These are phyloP conservation scores for Campoletis sonorensis DNA, from an alignment of 1,140 invertebrate species.

Conservation along the genomic window DNA sequence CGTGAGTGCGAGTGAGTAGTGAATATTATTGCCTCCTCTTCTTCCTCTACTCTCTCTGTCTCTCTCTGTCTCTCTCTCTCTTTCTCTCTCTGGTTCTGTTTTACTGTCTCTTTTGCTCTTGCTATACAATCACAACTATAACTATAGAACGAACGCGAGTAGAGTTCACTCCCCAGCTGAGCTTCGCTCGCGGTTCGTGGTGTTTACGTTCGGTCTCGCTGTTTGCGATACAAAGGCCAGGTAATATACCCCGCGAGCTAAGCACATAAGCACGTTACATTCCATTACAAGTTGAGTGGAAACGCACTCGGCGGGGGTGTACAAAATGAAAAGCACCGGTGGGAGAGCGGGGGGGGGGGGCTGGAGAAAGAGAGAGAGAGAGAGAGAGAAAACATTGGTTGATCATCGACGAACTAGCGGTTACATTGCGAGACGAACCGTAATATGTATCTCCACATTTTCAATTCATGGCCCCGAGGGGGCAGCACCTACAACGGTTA, in stretches of 20 bases:
- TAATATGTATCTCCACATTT: constrained; percentile 44
- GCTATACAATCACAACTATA: background rate
- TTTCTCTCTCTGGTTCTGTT: no score
- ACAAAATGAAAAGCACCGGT: constrained; percentile 33
- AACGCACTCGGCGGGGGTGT: constrained; percentile 50
- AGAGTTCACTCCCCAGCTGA: background rate
- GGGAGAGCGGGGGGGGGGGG: constrained; percentile 20
- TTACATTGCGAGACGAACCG: background rate
- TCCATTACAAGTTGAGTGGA: constrained; percentile 65
- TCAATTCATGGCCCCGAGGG: constrained; percentile 2
- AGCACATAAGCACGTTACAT: constrained; percentile 61
- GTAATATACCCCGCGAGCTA: constrained; percentile 57
- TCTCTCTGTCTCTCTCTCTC: constrained; percentile 8
- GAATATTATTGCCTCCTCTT: constrained; percentile 1
- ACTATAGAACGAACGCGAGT: background rate
- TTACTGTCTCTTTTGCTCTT: constrained; percentile 21
- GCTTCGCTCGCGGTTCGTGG: constrained; percentile 27
- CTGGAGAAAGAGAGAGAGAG: constrained; percentile 14
- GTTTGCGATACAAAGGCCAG: constrained; percentile 64
- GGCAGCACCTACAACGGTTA: constrained; percentile 10
- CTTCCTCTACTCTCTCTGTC: background rate
- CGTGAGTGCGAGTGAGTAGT: constrained; percentile 17
- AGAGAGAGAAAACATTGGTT: constrained; percentile 10
- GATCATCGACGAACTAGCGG: constrained; percentile 9
- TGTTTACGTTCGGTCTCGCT: constrained; percentile 58